Evolutionary conservation across 2,113 vertebrate species (phyloP).

Genomic region (Laterallus jamaicensis): DNA sequence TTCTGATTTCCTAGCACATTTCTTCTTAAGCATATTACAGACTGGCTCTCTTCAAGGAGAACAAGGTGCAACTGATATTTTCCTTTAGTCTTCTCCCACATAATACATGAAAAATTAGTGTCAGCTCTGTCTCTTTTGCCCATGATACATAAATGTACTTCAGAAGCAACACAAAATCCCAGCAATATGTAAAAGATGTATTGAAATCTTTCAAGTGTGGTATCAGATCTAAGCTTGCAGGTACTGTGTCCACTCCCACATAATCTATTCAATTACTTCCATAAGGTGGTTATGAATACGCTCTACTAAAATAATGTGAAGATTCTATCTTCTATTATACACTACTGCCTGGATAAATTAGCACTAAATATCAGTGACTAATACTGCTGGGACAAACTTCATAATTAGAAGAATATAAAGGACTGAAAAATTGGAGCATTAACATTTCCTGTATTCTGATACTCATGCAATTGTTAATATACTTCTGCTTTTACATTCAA

Average conservation of each 20-base stretch:
- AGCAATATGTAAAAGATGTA: background rate
- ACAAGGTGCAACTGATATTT: background rate
- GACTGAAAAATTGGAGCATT: background rate
- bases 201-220: background rate
- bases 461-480: background rate
- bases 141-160: background rate
- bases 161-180: background rate
- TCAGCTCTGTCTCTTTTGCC: background rate
- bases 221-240: background rate
- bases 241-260: background rate
- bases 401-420: background rate
- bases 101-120: background rate
- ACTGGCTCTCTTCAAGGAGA: background rate
- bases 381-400: background rate
- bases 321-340: background rate
- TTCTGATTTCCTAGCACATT: background rate
- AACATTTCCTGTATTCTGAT: background rate
- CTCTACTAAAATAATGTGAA: background rate
- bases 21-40: background rate
- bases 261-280: background rate
- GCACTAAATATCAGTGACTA: background rate
- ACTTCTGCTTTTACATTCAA: background rate
- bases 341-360: background rate
- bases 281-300: background rate
- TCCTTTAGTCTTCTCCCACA: background rate